These are phyloP conservation scores for Threskiornis aethiopicus DNA, from an alignment of 2,797 vertebrate species.

Conservation along the genomic window DNA sequence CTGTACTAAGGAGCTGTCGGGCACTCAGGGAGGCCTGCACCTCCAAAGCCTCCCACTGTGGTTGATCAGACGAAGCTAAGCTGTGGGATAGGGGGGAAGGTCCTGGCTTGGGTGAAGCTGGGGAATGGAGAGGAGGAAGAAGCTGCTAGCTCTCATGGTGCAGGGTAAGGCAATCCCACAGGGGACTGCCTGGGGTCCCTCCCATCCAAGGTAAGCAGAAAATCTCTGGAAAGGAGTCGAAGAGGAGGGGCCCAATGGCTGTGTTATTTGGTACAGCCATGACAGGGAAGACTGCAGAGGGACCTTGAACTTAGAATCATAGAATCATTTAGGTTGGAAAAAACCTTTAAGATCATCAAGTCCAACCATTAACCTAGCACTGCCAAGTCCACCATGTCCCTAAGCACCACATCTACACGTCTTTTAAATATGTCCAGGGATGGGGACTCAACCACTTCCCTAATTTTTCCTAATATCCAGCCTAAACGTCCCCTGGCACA, in stretches of 20 bases:
- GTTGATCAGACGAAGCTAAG: not conserved
- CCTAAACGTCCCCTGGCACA: too few relatives aligned
- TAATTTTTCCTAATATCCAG: too few relatives aligned
- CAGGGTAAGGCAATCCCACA: not conserved
- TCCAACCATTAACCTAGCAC: too few relatives aligned
- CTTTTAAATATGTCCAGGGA: too few relatives aligned
- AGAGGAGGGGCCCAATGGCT: not conserved
- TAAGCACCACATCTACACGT: too few relatives aligned
- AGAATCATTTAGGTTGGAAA: too few relatives aligned
- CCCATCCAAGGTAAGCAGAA: not conserved
- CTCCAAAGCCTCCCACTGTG: not conserved
- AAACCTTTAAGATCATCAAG: too few relatives aligned
- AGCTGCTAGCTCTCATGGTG: not conserved
- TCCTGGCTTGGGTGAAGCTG: not conserved
- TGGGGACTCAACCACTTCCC: too few relatives aligned
- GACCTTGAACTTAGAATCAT: not conserved
- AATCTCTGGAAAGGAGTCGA: not conserved
- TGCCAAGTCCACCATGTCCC: too few relatives aligned
- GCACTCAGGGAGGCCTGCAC: fast-evolving
- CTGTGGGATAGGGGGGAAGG: not conserved
- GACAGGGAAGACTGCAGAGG: not conserved
- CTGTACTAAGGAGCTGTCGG: not conserved
- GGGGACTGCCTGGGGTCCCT: not conserved
- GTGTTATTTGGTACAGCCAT: not conserved
- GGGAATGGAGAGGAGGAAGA: not conserved